Base-by-base conservation (phyloP, 1,140 invertebrate species). In the Zaprionus camerounensis region DNA sequence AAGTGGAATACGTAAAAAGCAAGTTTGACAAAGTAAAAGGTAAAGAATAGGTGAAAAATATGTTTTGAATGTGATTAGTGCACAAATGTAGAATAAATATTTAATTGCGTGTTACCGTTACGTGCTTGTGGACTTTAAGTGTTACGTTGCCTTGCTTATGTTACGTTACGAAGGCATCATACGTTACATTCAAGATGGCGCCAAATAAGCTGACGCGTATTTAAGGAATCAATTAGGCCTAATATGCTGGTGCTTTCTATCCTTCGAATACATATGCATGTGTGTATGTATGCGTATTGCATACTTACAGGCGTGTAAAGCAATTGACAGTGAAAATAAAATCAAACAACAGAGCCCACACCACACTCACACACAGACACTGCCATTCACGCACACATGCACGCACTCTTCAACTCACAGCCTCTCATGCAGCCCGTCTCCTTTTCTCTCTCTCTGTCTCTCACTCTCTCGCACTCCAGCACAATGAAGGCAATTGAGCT, bases 401-500 rank as follows among this genome's bases (percentile, higher is more conserved):
- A 36, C 51, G 15, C 20, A 15, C 13, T 28, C 46, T 11, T 41
- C 15, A 9, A 15, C 46, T n/a, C 61, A 24, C 36, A 56, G 15
- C 17, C 17, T 22, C 6, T 57, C 26, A 12, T 55, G 13, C 62
- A 22, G 22, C 24, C 36, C 5, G 7, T 53, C 49, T 53, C n/a
- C 6, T n/a, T 44, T 53, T 20, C 53, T 15, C 38, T 67, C 17
- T 15, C 11, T 9, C 20, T 26, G 44, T 34, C 46, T 53, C 46
- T 22, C 38, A 36, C 63, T 51, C 31, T 44, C 31, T 20, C 62
- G 24, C 67, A 38, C 41, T 26, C 61, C 31, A 41, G 34, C 7
- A 68, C 44, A 71, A 90, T 90, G 86, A 91, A 81, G 86, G 86
- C 86, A 90, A 90, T 90, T 86, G 86, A 90, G 86, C 80, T 76